phyloP scores from a whole-genome alignment of 2,888 invertebrate species.

The Brachyptera putata region DNA sequence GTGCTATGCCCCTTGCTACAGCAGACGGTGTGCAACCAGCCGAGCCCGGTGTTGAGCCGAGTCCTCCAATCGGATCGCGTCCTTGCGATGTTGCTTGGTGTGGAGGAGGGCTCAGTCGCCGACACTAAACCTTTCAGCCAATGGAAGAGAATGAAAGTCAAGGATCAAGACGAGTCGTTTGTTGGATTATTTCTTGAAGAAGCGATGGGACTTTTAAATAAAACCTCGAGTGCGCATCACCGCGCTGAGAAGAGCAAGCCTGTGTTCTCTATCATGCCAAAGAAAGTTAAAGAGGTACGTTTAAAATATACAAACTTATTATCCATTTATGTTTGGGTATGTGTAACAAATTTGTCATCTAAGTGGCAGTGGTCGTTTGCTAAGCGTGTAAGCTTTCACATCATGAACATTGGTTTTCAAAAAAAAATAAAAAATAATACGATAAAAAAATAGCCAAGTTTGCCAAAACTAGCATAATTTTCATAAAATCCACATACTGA shows the following conservation, averaged over 20 bases:
- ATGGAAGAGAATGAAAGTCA: constrained; percentile 72
- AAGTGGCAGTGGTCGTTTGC: no score
- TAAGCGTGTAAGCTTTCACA: no score
- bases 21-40: constrained; percentile 49
- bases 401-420: no score
- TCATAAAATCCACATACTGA: no score
- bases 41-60: constrained; percentile 49
- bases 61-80: constrained; percentile 67
- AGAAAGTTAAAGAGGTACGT: constrained; percentile 67
- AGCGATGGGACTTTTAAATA: constrained; percentile 67
- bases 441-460: no score
- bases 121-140: constrained; percentile 43
- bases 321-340: no score
- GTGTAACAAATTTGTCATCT: no score
- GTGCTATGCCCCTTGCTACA: constrained; percentile 74
- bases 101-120: constrained; percentile 65
- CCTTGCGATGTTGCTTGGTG: constrained; percentile 75
- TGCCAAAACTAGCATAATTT: no score
- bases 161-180: constrained; percentile 79
- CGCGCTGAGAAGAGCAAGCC: constrained; percentile 54
- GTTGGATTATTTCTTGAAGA: constrained; percentile 80
- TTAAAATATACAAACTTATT: no score
- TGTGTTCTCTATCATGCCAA: constrained; percentile 67
- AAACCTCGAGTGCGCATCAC: neutral
- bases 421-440: no score